Evolutionary conservation across 2,113 vertebrate genomes (phyloP), one percentile per base, ranked within the genome.

Genomic region (Formicarius rufipectus): DNA sequence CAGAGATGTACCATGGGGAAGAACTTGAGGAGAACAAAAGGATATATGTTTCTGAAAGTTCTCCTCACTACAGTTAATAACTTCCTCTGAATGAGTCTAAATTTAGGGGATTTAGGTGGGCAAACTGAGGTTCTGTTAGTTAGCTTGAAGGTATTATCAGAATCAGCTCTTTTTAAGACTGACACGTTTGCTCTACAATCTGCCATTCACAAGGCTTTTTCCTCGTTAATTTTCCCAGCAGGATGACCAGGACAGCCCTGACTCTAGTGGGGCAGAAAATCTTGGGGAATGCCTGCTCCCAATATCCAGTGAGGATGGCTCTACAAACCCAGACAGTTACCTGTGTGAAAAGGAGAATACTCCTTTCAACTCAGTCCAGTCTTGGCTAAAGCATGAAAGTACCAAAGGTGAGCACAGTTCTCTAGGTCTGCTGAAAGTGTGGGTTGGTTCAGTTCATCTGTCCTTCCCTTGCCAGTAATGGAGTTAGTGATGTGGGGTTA

Each of bases 361-460:
- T 66, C 74, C 98, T 6, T 97, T 98, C 90, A 96, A 96, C 60
- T 97, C 97, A 8, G 96, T 98, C 45, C 97, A 91, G 67, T 98
- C 98, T 89, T 98, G 98, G 98, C 96, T 98, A 86, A 98, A 98
- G 69, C 97, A 97, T 0, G 98, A 98, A 49, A 95, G 87, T 84
- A 90, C 75, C 72, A 97, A 95, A 98, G 98, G 98, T 98, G 72
- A 96, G 97, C 40, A 45, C 20, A 16, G n/a, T 33, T 60, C 55
- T 63, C 64, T 10, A 52, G 22, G 8, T 93, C 47, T 92, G 53
- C 49, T 73, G 77, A 37, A 78, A 52, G 6, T 28, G 6, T 52
- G 52, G 7, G 22, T 56, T 94, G 80, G 22, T 68, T 86, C 83
- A 64, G 25, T 22, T 83, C 31, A 50, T 66, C 40, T 74, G 28